Conservation (phyloP, 1,140 invertebrate genomes). For the Bombus confusus region DNA sequence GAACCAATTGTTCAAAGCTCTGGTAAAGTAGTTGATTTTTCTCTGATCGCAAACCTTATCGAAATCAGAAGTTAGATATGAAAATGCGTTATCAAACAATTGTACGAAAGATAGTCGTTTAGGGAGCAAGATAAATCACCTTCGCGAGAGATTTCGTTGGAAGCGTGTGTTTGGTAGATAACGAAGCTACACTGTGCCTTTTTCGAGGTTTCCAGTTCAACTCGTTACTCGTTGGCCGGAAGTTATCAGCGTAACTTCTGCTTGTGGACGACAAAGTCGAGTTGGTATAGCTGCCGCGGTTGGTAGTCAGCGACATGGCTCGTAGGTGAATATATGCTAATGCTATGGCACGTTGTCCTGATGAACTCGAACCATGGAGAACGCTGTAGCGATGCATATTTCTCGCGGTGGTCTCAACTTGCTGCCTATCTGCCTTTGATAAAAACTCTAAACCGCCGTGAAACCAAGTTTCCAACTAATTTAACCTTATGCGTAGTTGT, state of each 20-base stretch:
- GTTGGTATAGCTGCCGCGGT: slow-evolving; percentile 17
- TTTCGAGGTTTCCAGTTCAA: slow-evolving; percentile 19
- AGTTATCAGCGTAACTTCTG: slow-evolving; percentile 49
- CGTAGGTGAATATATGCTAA: slow-evolving; percentile 57
- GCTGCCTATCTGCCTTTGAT: not conserved
- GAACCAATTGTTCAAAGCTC: no score
- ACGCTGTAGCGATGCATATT: slow-evolving; percentile 7
- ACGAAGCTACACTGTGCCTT: not conserved
- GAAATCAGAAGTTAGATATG: not conserved
- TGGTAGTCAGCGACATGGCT: slow-evolving; percentile 10
- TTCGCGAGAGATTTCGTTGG: not conserved
- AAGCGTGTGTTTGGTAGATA: slow-evolving; percentile 14
- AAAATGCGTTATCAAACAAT: not conserved
- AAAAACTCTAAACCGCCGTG: not conserved
- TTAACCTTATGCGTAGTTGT: not conserved
- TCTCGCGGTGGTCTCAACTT: not conserved
- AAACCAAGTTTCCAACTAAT: not conserved
- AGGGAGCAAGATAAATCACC: not conserved
- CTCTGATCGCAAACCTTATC: not conserved
- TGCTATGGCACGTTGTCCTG: slow-evolving; percentile 24
- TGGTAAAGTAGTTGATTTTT: not conserved
- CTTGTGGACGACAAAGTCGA: slow-evolving; percentile 36
- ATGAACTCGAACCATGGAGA: slow-evolving; percentile 36
- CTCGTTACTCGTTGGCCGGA: slow-evolving; percentile 29
- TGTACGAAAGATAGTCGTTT: not conserved